Evolutionary conservation across 2,113 vertebrate species (phyloP), one percentile per base, ranked within the genome.

Genomic region (Pontoporia blainvillei): DNA sequence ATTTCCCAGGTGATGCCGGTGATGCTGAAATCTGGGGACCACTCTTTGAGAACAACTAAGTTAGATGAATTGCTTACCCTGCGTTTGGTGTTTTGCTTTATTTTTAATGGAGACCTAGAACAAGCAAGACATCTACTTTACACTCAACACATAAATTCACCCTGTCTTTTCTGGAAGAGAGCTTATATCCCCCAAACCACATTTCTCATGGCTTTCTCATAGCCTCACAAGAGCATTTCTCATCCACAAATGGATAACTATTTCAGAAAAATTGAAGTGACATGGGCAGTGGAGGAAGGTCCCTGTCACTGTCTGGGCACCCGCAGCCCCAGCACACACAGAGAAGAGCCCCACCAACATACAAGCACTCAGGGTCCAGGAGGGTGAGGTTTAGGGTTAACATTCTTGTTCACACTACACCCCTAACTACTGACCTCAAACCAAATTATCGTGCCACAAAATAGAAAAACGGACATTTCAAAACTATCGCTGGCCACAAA

Each of bases 81-180:
- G 52, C 49, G 36, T 66, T 23, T 34, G 29, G 34, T 73, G 11
- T 82, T 76, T 85, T 86, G 46, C 21, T 78, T 44, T 57, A 69
- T 75, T 83, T 92, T 90, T 61, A 69, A 23, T 29, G 34, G 25
- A 84, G 39, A 94, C 10, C 34, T 64, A 8, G 39, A 78, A 61
- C 73, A 59, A 54, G 21, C 39, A 66, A 86, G 62, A 83, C 21
- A 79, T 66, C 83, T 46, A 67, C 25, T 64, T 90, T 69, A 90
- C 5, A 66, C 23, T 81, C 57, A 69, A 89, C 27, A 89, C 27
- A 86, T 3, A 52, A 49, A 90, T 79, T 73, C 25, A 25, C 61
- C 15, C n/a, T 61, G 10, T 83, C 73, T 95, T 96, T 86, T 79
- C 61, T 76, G 57, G 34, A 93, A 66, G 14, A 27, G n/a, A 75